Conservation (phyloP, 2,888 invertebrate genomes). For the Physocephala rufipes region DNA sequence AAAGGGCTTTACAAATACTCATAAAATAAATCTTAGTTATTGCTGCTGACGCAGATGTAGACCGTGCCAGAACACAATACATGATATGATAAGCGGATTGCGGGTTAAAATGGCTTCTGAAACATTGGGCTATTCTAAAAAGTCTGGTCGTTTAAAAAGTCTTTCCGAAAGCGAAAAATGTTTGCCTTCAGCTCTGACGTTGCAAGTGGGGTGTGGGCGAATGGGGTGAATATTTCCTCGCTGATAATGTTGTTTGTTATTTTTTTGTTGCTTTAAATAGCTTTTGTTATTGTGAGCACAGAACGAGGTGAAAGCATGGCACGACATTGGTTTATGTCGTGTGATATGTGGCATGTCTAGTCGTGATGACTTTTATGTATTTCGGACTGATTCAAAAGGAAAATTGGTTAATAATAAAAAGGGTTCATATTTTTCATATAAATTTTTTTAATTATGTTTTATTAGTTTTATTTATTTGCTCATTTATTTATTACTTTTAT, state of each 20-base stretch:
- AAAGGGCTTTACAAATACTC: background rate
- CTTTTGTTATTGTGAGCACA: background rate
- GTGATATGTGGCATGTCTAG: slow-evolving; percentile 22
- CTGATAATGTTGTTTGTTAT: slow-evolving; percentile 9
- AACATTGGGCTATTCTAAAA: background rate
- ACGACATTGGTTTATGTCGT: slow-evolving; percentile 31
- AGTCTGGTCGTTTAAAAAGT: too few relatives aligned
- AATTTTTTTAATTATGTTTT: too few relatives aligned
- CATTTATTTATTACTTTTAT: background rate
- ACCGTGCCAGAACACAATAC: background rate
- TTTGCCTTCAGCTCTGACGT: slow-evolving; percentile 1
- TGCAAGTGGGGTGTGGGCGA: too few relatives aligned
- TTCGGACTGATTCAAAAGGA: background rate
- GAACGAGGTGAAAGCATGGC: too few relatives aligned
- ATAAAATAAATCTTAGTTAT: slow-evolving; percentile 29
- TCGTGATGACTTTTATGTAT: slow-evolving; percentile 27
- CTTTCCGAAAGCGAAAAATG: background rate
- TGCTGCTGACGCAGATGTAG: slow-evolving; percentile 13
- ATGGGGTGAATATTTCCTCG: background rate
- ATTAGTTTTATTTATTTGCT: too few relatives aligned
- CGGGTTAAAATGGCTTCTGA: slow-evolving; percentile 18
- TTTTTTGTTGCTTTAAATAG: slow-evolving; percentile 14
- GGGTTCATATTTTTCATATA: too few relatives aligned
- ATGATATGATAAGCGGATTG: slow-evolving; percentile 16
- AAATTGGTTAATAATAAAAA: slow-evolving; percentile 22